Base-by-base conservation (phyloP, 2,113 vertebrate genomes). In the Mormoops blainvillei region DNA sequence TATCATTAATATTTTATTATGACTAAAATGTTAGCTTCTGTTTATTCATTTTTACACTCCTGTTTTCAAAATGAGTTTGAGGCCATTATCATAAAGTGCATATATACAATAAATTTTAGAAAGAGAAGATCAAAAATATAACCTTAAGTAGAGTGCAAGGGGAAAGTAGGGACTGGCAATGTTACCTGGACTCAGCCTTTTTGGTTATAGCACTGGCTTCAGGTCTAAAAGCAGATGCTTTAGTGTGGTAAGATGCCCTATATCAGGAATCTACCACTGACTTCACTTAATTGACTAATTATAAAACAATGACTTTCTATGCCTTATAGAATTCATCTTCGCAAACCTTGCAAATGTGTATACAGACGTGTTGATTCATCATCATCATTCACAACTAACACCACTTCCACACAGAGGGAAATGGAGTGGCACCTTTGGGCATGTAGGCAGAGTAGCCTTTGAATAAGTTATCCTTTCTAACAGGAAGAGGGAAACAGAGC, bases 1-100 rank as follows among this genome's bases (percentile, higher is more conserved):
- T 70, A 89, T 63, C 67, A 74, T 48, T 68, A 63, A 38, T 36
- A 58, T 16, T 58, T 87, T 43, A 91, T 33, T 54, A 61, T 89
- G 45, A 94, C 58, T 89, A 76, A 92, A 86, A 89, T 77, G 11
- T 3, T n/a, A 91, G 14, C 16, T 93, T 71, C 89, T 76, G 18
- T 24, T 71, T 89, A 41, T 85, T 85, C 41, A 45, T 33, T 77
- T 94, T 91, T 84, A 85, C 1, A 76, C 10, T 78, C 4, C 4
- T 67, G 2, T 90, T 84, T 87, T 91, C 77, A 87, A 90, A 87
- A 85, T 61, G 36, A 94, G n/a, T 77, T 95, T 90, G 63, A 73
- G 43, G 33, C 11, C 26, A 86, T 78, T 54, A 81, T n/a, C 36
- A 86, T 67, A 82, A 93, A 67, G 24, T n/a, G 0, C 12, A 54